Evolutionary conservation across 2,888 invertebrate genomes (phyloP), one percentile per base, ranked within the genome.

Genomic region (Baccha elongata): DNA sequence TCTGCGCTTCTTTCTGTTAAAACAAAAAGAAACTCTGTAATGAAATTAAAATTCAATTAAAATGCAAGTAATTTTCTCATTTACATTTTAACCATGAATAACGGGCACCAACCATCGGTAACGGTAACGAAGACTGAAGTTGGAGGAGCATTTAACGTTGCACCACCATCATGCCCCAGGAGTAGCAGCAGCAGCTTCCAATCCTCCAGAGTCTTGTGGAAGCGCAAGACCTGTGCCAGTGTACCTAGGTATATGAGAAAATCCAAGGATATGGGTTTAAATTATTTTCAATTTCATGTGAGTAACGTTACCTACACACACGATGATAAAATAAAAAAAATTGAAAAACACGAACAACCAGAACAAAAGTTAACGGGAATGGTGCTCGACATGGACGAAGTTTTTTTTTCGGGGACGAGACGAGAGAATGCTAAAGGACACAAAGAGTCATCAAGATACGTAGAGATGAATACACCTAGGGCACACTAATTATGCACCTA

Each of bases 41-140:
- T 83, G 76, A 83, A 83, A 83, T 83, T 83, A 76, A 83, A 83
- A 83, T 83, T 83, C 81, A 83, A 83, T 83, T 83, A 83, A 83
- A 83, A 83, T 64, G 76, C 81, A 83, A 83, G 81, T 83, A 83
- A 83, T 83, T 83, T 83, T 83, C 81, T 67, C 81, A 83, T 83
- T 83, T 83, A 72, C 76, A 83, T 83, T 83, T 83, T 76, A 76
- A 76, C 76, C 76, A 83, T 76, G 81, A 83, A 83, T 76, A 76
- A 83, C 76, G 52, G 52, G 48, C 52, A 42, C 52, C 65, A 29
- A 60, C 62, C 32, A 53, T 15, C 55, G 60, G 23, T 2, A 42
- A 42, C 26, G 15, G 23, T 7, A 60, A n/a, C 5, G 46, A 7
- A 1, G 46, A 15, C 42, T 26, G 42, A 17, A 26, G 8, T 42